These are phyloP conservation scores for Eumacrocentrus americanus DNA, from an alignment of 2,888 invertebrate genomes.

Conservation along the genomic window DNA sequence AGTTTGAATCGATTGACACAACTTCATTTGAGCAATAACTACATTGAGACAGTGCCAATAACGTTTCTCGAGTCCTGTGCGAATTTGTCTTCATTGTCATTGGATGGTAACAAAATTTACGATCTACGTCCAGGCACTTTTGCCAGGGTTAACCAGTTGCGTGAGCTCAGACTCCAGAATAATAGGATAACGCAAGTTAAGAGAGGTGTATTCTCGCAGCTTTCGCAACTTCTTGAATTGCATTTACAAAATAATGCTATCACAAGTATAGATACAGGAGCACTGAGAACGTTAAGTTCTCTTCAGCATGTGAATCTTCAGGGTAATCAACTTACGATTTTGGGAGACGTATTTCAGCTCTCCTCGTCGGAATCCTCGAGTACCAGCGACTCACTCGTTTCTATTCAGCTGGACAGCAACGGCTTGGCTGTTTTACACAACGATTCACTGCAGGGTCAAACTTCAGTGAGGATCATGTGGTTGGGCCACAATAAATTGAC, in stretches of 20 bases:
- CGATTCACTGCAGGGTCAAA: constrained; percentile 79
- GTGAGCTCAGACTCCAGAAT: constrained; percentile 84
- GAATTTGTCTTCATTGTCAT: constrained; percentile 79
- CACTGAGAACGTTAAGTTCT: constrained; percentile 76
- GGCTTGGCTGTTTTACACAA: constrained; percentile 76
- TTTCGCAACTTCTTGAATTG: constrained; percentile 80
- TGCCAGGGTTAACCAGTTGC: constrained; percentile 73
- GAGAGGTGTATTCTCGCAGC: constrained; percentile 80
- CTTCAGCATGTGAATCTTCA: constrained; percentile 89
- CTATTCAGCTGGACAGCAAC: constrained; percentile 82
- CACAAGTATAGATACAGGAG: constrained; percentile 79
- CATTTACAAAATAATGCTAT: constrained; percentile 88
- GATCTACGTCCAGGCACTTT: constrained; percentile 82
- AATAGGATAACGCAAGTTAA: constrained; percentile 79
- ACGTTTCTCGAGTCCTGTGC: constrained; percentile 77
- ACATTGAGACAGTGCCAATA: constrained; percentile 78
- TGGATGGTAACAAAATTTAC: constrained; percentile 85
- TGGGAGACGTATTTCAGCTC: constrained; percentile 82
- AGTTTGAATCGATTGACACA: constrained; percentile 79
- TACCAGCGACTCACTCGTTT: constrained; percentile 69
- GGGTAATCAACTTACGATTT: constrained; percentile 76
- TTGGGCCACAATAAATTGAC: constrained; percentile 81
- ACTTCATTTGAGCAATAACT: constrained; percentile 86
- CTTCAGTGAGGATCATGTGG: constrained; percentile 88
- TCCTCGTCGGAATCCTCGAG: constrained; percentile 57